Base-by-base conservation (phyloP, 30 jellyfish, hydroid and myxozoan genomes). In the Aurelia aurita complex sp. Pacific region DNA sequence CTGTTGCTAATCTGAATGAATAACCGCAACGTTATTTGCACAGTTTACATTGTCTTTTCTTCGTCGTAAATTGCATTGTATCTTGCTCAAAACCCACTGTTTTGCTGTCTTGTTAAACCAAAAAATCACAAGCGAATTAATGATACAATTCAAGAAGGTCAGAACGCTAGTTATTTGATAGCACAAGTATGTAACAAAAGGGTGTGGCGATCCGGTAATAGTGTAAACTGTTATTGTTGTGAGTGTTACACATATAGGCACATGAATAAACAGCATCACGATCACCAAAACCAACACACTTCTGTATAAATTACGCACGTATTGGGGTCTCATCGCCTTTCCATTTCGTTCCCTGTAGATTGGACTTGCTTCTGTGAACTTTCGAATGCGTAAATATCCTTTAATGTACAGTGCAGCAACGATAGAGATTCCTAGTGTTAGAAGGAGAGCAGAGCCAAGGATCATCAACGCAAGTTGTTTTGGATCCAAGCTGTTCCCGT, bases 311-410 rank as follows among this genome's bases (percentile, higher is more conserved):
- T 7, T 46, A 46, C 57, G 57, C 57, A 46, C 57, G 33, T 69
- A 5, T 40, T 69, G 79, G 15, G 43, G 57, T 46, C 57, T 46
- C 57, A 1, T 2, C 14, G 57, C 57, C 0, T 46, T 46, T 46
- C 57, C 57, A 46, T 46, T 46, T 9, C 57, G 13, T 46, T 10
- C 82, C 29, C 34, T 18, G 69, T 78, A 78, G 43, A 78, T 46
- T 18, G 77, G 88, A 78, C 52, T 78, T 35, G 19, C 29, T 10
- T 51, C 46, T 16, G 66, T 77, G 50, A 55, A 61, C 46, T 0
- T 33, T 57, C 75, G 35, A 6, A 76, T 67, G 13, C 63, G 67
- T 15, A 53, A 18, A 42, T 78, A 78, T 33, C 88, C 88, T 10
- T 46, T 62, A 1, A 42, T 62, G 70, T 78, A 78, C 32, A 64